Evolutionary conservation across 2,797 vertebrate species (phyloP), one percentile per base, ranked within the genome.

Genomic region (Lithobates sylvaticus): DNA sequence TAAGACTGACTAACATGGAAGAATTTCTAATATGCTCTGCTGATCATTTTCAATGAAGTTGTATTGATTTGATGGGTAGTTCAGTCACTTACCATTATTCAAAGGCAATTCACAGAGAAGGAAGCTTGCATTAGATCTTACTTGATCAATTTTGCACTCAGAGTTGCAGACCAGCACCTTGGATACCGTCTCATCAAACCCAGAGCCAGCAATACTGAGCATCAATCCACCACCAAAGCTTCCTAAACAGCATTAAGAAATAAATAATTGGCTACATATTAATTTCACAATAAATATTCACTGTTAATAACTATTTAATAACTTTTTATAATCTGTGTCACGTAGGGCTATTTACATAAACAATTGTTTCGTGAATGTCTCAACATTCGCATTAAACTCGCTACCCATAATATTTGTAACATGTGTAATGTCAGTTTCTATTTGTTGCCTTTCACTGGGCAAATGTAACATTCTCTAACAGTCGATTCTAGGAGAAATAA

Each of bases 191-290:
- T 92, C 90, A 84, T 96, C 93, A 27, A 97, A 97, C 1, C 96
- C 96, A 0, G 92, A 93, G 1, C 97, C 97, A 6, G 88, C 91
- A 68, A 97, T 34, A 1, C 88, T 89, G 88, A 97, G 80, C 76
- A 90, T 84, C 18, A 93, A 93, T 13, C 95, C 94, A 9, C 96
- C 96, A 0, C 94, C 96, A 0, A 94, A 96, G 84, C 97, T 95
- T 10, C 96, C 97, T 97, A 82, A 16, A 75, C 5, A 71, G 72
- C 86, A 78, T 36, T n/a, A n/a, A n/a, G n/a, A 7, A 32, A 65
- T n/a, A 67, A 67, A 29, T 67, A 3, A n/a, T 65, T 65, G 23
- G 3, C n/a, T 29, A 67, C 65, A 67, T 67, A 27, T 27, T 67
- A 1, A 27, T 67, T 67, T 67, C 10, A 29, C 1, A 65, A 54